phyloP scores from a whole-genome alignment of 2,888 invertebrate genomes.

The Netelia inedita region DNA sequence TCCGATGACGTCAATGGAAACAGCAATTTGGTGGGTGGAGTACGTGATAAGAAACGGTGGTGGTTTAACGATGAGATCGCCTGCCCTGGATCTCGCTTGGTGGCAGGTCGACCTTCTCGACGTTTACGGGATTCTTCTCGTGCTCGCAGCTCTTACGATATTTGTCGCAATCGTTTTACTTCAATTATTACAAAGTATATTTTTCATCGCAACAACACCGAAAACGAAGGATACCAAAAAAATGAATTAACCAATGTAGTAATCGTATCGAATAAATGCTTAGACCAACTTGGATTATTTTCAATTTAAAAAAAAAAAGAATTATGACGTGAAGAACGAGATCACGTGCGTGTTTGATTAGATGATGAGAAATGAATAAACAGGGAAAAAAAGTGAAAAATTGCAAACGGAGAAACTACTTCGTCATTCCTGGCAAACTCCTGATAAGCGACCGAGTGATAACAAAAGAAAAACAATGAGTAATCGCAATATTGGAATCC shows the following conservation, averaged over 20 bases:
- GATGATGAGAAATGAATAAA: neutral
- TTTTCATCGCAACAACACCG: neutral
- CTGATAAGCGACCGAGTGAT: slow-evolving; percentile 14
- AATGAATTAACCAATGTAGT: slow-evolving; percentile 25
- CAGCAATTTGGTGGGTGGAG: slow-evolving; percentile 78
- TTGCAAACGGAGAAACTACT: neutral
- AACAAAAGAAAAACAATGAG: slow-evolving; percentile 6
- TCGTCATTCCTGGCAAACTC: slow-evolving; percentile 1
- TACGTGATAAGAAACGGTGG: slow-evolving; percentile 78
- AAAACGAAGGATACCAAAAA: slow-evolving; percentile 53
- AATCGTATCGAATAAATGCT: neutral
- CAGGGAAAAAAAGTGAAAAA: neutral
- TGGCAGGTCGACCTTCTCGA: slow-evolving; percentile 78
- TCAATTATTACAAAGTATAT: slow-evolving; percentile 40
- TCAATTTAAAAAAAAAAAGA: neutral
- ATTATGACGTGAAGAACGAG: neutral
- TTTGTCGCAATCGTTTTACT: neutral
- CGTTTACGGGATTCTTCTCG: slow-evolving; percentile 69
- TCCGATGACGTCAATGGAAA: slow-evolving; percentile 75
- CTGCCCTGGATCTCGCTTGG: slow-evolving; percentile 73
- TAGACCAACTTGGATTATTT: neutral
- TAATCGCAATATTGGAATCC: neutral
- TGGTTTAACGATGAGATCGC: slow-evolving; percentile 72
- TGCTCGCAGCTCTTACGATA: slow-evolving; percentile 16
- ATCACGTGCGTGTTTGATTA: neutral